These are phyloP conservation scores for Threskiornis aethiopicus DNA, from an alignment of 2,797 vertebrate genomes.

Conservation along the genomic window DNA sequence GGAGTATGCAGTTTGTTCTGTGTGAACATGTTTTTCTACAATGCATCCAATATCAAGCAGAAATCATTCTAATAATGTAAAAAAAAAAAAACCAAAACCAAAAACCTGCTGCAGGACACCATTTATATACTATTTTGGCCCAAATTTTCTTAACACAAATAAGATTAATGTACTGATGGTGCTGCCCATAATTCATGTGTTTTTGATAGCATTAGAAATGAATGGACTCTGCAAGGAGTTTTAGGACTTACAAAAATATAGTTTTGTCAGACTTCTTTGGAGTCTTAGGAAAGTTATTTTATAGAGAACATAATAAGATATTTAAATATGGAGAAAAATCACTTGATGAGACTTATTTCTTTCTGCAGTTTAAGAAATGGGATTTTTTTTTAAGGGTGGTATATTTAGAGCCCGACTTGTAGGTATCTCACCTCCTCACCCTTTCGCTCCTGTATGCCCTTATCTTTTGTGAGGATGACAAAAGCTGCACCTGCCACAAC, in stretches of 20 bases:
- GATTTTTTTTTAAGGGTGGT: neutral
- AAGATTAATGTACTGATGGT: neutral
- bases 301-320: neutral
- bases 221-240: neutral
- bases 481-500: neutral
- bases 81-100: neutral
- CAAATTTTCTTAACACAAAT: neutral
- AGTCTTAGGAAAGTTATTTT: neutral
- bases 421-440: neutral
- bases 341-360: neutral
- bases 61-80: neutral
- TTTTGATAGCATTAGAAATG: neutral
- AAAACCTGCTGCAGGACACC: neutral
- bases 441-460: neutral
- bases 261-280: neutral
- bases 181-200: neutral
- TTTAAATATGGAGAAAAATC: neutral
- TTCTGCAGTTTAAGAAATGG: neutral
- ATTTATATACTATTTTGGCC: neutral
- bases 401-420: neutral
- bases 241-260: neutral
- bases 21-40: rapidly evolving
- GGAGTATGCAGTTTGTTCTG: neutral
- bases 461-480: neutral
- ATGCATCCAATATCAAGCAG: rapidly evolving